A percentile compares a stretch with the other conserved stretches of the same genome.
Conservation (phyloP, 1,140 invertebrate species). For the Bombus cullumanus region DNA sequence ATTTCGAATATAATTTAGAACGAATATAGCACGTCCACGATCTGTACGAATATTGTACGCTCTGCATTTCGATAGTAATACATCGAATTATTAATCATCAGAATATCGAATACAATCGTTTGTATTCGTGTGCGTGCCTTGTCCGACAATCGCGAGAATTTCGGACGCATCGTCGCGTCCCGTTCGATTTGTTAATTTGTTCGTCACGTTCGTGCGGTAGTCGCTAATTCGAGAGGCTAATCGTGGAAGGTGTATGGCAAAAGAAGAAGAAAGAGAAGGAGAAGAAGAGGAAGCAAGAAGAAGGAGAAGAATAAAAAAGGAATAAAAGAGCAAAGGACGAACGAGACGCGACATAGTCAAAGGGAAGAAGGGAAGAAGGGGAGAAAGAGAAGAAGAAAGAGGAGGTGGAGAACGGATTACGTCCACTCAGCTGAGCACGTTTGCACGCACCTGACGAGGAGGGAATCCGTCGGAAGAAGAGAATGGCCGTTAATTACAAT, state of each 20-base stretch:
- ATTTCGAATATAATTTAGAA: neutral
- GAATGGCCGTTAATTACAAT: slow-evolving; percentile 73
- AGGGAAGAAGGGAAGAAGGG: neutral
- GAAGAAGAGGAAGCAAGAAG: neutral
- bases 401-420: slow-evolving; percentile 49
- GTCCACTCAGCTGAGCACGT: slow-evolving; percentile 60
- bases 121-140: neutral
- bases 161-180: neutral
- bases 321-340: neutral
- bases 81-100: neutral
- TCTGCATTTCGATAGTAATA: too few species aligned
- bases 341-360: neutral
- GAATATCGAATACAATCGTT: too few species aligned
- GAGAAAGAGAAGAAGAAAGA: too few species aligned
- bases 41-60: too few species aligned
- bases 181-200: slow-evolving; percentile 52
- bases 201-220: slow-evolving; percentile 47
- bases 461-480: slow-evolving; percentile 64
- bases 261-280: too few species aligned
- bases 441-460: slow-evolving; percentile 60
- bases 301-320: neutral
- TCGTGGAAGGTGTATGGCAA: slow-evolving; percentile 29
- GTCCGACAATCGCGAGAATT: neutral
- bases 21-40: neutral
- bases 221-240: slow-evolving; percentile 44